phyloP scores from a whole-genome alignment of 2,113 vertebrate genomes.

The Clarias macrocephalus region DNA sequence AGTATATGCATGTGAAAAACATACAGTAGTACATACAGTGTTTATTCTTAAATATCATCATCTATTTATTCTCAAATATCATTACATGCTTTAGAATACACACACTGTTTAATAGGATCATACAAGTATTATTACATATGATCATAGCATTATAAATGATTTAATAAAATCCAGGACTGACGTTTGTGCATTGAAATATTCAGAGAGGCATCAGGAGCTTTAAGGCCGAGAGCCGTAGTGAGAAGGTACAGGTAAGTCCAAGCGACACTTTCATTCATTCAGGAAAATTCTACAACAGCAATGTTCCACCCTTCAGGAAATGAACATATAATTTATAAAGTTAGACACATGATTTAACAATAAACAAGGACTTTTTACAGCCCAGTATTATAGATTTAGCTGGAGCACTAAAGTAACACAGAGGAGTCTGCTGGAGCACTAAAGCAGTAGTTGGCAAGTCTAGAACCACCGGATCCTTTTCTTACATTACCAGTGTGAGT shows the following conservation, averaged over 20 bases:
- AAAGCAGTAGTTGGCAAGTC: slow-evolving; percentile 98
- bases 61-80: not conserved
- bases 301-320: slow-evolving; percentile 4
- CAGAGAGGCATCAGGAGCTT: slow-evolving; percentile 56
- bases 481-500: slow-evolving; percentile 99
- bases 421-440: slow-evolving; percentile 62
- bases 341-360: not conserved
- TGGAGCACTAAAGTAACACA: slow-evolving; percentile 5
- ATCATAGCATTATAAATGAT: not conserved
- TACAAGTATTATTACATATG: not conserved
- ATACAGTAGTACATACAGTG: not conserved
- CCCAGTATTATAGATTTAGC: slow-evolving; percentile 1
- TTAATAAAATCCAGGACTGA: not conserved
- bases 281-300: slow-evolving; percentile 49
- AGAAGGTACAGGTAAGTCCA: slow-evolving; percentile 65
- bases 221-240: slow-evolving; percentile 81
- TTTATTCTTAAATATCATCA: not conserved
- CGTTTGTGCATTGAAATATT: not conserved
- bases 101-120: not conserved
- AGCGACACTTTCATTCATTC: slow-evolving; percentile 81
- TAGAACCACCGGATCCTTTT: slow-evolving; percentile 99
- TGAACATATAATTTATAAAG: not conserved
- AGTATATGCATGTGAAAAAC: not conserved
- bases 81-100: not conserved
- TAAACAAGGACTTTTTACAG: not conserved